phyloP scores from a whole-genome alignment of 1,140 invertebrate genomes.

The Scaptodrosophila lebanonensis region DNA sequence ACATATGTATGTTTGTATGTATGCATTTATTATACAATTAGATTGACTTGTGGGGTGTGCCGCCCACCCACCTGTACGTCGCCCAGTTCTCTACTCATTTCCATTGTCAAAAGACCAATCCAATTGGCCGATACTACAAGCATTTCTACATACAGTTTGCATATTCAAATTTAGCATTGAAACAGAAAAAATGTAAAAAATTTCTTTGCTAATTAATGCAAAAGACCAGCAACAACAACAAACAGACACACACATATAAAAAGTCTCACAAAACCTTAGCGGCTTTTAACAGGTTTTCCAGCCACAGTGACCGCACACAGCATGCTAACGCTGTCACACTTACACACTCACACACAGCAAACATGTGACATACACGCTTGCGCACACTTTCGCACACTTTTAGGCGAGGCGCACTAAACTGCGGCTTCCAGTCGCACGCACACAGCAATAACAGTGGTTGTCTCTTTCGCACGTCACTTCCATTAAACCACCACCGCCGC shows the following conservation, averaged over 20 bases:
- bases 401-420: constrained; percentile 62
- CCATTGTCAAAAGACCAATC: constrained; percentile 19
- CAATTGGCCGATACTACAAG: neutral
- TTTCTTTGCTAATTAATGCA: constrained; percentile 71
- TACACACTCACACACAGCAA: constrained; percentile 26
- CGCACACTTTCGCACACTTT: constrained; percentile 20
- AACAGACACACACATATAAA: too few relatives aligned
- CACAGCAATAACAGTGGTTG: constrained; percentile 33
- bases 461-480: constrained; percentile 47
- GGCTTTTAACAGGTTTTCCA: constrained; percentile 72
- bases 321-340: constrained; percentile 20
- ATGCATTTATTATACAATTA: constrained; percentile 46
- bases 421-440: constrained; percentile 44
- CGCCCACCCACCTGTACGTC: constrained; percentile 2
- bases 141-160: constrained; percentile 41
- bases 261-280: constrained; percentile 62
- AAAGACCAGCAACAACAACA: constrained; percentile 63
- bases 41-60: constrained; percentile 28
- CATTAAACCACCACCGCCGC: constrained; percentile 47
- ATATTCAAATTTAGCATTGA: constrained; percentile 58
- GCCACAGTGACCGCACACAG: constrained; percentile 40
- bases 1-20: constrained; percentile 12
- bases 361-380: neutral
- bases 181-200: constrained; percentile 64
- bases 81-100: constrained; percentile 46